phyloP scores from a whole-genome alignment of 2,888 invertebrate species.

The Melieria omissa region DNA sequence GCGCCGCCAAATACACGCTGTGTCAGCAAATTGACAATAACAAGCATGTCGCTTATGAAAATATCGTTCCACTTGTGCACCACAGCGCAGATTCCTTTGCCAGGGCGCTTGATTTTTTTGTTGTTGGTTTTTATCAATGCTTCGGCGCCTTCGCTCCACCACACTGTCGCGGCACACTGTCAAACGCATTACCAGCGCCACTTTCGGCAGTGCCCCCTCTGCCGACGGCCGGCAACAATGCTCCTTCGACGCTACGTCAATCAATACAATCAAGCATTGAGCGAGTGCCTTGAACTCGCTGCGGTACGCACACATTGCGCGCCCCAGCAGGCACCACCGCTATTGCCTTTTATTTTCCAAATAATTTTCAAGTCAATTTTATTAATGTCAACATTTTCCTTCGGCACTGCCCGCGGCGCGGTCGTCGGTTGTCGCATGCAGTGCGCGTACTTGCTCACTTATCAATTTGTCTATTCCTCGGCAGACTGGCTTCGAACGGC shows the following conservation, averaged over 20 bases:
- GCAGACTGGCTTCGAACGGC: background rate
- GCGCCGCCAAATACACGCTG: background rate
- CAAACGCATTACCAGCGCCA: too few relatives aligned
- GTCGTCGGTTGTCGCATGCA: background rate
- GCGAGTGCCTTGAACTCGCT: too few relatives aligned
- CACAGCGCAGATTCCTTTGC: background rate
- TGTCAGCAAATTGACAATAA: background rate
- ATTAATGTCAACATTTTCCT: background rate
- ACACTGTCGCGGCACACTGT: too few relatives aligned
- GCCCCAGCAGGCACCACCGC: too few relatives aligned
- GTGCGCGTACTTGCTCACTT: background rate
- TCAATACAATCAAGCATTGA: too few relatives aligned
- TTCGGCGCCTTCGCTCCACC: too few relatives aligned
- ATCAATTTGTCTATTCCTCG: background rate
- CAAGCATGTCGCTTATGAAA: conserved; percentile 18
- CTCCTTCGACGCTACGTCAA: too few relatives aligned
- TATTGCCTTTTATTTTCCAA: background rate
- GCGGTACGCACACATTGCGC: too few relatives aligned
- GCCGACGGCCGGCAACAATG: too few relatives aligned
- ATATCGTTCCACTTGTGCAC: conserved; percentile 6
- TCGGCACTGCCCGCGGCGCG: background rate
- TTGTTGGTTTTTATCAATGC: too few relatives aligned
- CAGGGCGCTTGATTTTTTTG: background rate
- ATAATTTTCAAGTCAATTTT: background rate
- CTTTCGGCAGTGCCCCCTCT: too few relatives aligned